phyloP scores from a whole-genome alignment of 2,888 invertebrate species.

The Thymelicus sylvestris region DNA sequence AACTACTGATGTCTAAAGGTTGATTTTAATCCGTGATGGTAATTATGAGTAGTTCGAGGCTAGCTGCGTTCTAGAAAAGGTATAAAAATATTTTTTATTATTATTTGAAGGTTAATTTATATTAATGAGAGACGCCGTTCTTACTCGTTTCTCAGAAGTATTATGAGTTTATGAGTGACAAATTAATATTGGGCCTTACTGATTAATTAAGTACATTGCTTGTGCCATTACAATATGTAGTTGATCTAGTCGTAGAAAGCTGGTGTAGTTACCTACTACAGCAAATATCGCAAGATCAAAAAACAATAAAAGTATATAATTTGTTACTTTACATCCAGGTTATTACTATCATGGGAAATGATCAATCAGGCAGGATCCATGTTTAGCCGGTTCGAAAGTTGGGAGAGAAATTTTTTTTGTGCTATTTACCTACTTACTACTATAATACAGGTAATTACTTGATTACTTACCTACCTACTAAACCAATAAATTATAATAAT shows the following conservation, averaged over 20 bases:
- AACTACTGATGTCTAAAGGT: neutral
- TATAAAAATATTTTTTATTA: neutral
- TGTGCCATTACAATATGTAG: too few species aligned
- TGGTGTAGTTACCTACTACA: too few species aligned
- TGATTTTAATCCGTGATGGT: neutral
- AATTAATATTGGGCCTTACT: neutral
- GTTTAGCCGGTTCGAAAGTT: too few species aligned
- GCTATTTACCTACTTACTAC: too few species aligned
- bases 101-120: slow-evolving; percentile 8
- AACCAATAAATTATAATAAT: slow-evolving; percentile 27
- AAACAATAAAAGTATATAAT: too few species aligned
- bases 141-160: neutral
- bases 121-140: neutral
- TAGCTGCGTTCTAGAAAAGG: neutral
- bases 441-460: neutral
- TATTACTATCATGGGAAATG: too few species aligned
- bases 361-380: too few species aligned
- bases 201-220: too few species aligned
- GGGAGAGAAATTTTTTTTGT: too few species aligned
- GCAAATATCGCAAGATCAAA: too few species aligned
- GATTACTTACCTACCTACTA: neutral
- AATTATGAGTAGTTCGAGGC: slow-evolving; percentile 1
- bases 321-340: too few species aligned
- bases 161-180: neutral
- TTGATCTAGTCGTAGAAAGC: too few species aligned